phyloP scores from a whole-genome alignment of 2,113 vertebrate species.

The Tonatia bakeri region DNA sequence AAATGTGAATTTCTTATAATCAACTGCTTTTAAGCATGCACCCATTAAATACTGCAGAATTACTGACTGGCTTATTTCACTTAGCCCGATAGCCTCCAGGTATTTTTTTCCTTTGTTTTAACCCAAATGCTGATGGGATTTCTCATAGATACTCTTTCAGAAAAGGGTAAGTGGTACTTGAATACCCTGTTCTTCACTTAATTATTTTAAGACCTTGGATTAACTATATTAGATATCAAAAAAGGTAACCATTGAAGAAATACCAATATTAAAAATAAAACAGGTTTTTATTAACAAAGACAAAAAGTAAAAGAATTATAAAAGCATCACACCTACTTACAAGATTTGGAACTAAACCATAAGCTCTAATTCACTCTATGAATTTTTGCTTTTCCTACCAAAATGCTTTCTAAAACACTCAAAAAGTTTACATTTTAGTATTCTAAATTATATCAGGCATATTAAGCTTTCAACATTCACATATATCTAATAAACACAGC shows the following conservation, averaged over 20 bases:
- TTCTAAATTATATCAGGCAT: neutral
- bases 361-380: neutral
- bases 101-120: neutral
- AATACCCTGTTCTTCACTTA: neutral
- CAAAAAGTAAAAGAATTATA: neutral
- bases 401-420: neutral
- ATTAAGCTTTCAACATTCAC: neutral
- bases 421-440: neutral
- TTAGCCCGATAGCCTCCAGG: too few relatives aligned
- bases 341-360: neutral
- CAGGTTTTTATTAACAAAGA: neutral
- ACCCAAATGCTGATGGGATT: neutral
- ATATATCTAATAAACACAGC: neutral
- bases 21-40: slow-evolving; percentile 65
- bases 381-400: neutral
- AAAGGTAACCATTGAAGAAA: neutral
- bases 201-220: neutral
- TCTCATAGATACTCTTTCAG: neutral
- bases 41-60: slow-evolving; percentile 62
- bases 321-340: neutral
- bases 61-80: too few relatives aligned
- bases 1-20: slow-evolving; percentile 67
- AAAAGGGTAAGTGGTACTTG: neutral
- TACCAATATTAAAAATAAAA: neutral
- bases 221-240: neutral